Conservation (phyloP, 2,888 invertebrate species). For the Sericinus montela region DNA sequence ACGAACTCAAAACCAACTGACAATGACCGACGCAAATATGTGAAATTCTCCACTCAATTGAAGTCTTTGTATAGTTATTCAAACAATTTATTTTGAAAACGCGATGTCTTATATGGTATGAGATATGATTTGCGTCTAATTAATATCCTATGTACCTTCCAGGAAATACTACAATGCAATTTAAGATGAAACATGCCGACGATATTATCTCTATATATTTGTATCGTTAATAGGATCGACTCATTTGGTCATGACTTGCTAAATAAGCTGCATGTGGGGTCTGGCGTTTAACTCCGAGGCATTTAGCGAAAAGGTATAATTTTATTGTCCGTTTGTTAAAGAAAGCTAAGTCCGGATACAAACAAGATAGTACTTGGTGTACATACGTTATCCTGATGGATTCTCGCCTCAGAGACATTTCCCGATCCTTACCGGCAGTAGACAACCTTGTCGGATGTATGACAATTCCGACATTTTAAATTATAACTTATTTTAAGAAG, state of each 20-base stretch:
- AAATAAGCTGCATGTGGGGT: constrained; percentile 59
- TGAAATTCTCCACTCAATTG: too few relatives aligned
- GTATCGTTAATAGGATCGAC: constrained; percentile 66
- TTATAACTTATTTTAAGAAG: too few relatives aligned
- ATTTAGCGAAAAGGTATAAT: constrained; percentile 3
- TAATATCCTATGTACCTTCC: neutral
- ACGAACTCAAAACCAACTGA: too few relatives aligned
- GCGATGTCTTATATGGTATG: neutral
- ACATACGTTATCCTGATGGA: too few relatives aligned
- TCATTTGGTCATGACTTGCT: constrained; percentile 68
- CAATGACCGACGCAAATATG: too few relatives aligned
- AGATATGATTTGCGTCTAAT: constrained; percentile 3
- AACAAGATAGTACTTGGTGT: too few relatives aligned
- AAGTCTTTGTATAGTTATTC: too few relatives aligned
- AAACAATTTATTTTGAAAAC: neutral
- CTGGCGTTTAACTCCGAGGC: constrained; percentile 27
- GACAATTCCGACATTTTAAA: too few relatives aligned
- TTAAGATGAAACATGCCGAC: constrained; percentile 32
- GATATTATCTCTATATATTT: constrained; percentile 48
- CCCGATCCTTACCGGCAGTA: too few relatives aligned
- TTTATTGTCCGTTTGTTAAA: neutral
- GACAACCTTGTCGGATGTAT: too few relatives aligned
- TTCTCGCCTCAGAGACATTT: too few relatives aligned
- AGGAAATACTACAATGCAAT: constrained; percentile 1
- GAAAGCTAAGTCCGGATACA: too few relatives aligned